phyloP scores from a whole-genome alignment of 2,113 vertebrate genomes.

The Phrynosoma platyrhinos region DNA sequence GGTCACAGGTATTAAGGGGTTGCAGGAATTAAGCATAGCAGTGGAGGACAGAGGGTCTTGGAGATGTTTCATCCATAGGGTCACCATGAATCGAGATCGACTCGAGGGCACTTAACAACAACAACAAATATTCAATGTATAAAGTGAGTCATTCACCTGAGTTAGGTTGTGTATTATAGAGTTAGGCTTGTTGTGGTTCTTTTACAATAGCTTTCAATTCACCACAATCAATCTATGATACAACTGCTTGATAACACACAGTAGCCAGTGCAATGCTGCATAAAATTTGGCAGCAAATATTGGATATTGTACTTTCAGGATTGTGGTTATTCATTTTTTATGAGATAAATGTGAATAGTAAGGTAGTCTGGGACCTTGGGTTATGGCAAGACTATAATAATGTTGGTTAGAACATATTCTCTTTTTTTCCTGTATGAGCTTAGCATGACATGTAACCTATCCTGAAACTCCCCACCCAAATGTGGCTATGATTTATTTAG shows the following conservation, averaged over 20 bases:
- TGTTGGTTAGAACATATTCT: constrained; percentile 41
- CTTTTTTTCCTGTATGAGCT: constrained; percentile 55
- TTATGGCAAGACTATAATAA: constrained; percentile 49
- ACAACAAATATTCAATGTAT: too few species aligned
- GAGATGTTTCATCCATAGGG: too few species aligned
- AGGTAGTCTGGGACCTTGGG: constrained; percentile 26
- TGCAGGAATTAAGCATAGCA: too few species aligned
- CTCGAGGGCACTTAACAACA: too few species aligned
- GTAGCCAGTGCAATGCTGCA: not conserved
- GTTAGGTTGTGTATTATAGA: not conserved
- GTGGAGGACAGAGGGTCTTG: too few species aligned
- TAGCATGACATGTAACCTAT: constrained; percentile 52
- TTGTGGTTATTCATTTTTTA: not conserved
- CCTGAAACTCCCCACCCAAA: constrained; percentile 45
- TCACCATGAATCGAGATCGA: too few species aligned
- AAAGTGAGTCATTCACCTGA: too few species aligned
- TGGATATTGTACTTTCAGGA: constrained; percentile 9
- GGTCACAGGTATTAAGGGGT: too few species aligned
- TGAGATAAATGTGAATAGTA: constrained; percentile 25
- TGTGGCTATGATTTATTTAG: constrained; percentile 69
- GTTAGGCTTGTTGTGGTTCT: not conserved
- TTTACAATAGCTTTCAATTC: not conserved
- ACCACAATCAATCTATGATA: not conserved
- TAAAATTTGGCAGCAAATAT: not conserved
- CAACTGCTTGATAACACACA: not conserved